Evolutionary conservation across 1,140 invertebrate genomes (phyloP), one percentile per base, ranked within the genome.

Genomic region (Drosophila navojoa): DNA sequence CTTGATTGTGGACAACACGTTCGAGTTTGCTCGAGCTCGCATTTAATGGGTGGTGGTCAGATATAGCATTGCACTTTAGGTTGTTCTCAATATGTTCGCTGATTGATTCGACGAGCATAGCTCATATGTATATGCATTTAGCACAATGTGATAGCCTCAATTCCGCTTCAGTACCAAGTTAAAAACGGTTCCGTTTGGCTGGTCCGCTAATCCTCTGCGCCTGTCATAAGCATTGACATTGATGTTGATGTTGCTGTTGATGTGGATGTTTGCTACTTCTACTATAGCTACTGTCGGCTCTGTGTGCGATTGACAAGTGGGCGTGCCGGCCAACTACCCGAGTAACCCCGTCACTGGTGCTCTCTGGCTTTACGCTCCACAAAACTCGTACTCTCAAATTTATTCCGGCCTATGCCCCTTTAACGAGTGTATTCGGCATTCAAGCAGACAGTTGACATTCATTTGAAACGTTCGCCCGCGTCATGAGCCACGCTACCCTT

Each of bases 391-490:
- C 66, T 82, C 79, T 52, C 77, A 75, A 32, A 81, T 62, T 82
- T 79, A 89, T 79, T 87, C 82, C 82, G 79, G 82, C 72, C 69
- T 82, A 82, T 89, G 84, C 76, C 72, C 35, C 82, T 79, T 89
- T 89, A 87, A 87, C 84, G 82, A 87, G 79, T 87, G 84, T 87
- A 87, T 87, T 87, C 82, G 82, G 82, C 82, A 87, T 79, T 87
- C 84, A 79, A 78, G 52, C 72, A 81, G 76, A 87, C 82, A 87
- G 76, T 87, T 87, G 82, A 87, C 82, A 87, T 87, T 87, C 79
- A 87, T 87, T 87, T 86, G 81, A 87, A 86, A 49, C 78, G 75
- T 69, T 84, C 67, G 55, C 49, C 49, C 63, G 63, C 70, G 60
- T 63, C 80, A 71, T 71, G 67, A 71, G 61, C 15, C 5, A 25